These are phyloP conservation scores for Varroa destructor DNA, from an alignment of 1,140 invertebrate genomes.

Conservation along the genomic window DNA sequence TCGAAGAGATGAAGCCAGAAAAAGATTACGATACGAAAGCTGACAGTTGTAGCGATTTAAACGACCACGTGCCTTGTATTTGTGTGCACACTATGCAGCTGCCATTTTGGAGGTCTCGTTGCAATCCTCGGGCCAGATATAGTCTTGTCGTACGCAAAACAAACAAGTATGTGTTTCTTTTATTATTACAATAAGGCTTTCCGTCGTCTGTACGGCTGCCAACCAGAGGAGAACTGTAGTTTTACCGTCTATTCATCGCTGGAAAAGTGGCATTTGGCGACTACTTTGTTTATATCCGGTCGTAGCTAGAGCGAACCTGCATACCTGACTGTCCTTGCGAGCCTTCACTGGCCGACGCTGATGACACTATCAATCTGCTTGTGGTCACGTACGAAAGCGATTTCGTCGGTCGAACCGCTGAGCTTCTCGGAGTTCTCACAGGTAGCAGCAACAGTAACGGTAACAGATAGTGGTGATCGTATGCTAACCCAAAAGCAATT, in stretches of 20 bases:
- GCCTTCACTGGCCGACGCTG: not conserved
- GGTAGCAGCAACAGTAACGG: no score
- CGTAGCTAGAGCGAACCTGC: conserved; percentile 12
- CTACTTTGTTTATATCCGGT: conserved; percentile 6
- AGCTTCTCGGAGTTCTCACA: not conserved
- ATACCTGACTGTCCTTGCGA: conserved; percentile 8
- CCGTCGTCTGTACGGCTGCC: conserved; percentile 10
- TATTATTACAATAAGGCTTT: conserved; percentile 6
- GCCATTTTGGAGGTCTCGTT: conserved; percentile 8
- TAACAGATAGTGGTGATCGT: not conserved
- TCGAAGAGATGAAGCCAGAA: not conserved
- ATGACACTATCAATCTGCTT: conserved; percentile 1
- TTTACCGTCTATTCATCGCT: conserved; percentile 20
- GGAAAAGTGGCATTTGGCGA: conserved; percentile 10
- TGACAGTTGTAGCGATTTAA: not conserved
- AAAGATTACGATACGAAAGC: not conserved
- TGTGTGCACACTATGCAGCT: not conserved
- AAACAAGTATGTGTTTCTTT: not conserved
- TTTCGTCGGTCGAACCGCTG: not conserved
- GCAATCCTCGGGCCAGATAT: not conserved
- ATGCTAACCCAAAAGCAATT: not conserved
- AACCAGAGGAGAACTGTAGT: conserved; percentile 19
- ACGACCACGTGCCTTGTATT: not conserved
- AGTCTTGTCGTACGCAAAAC: conserved; percentile 4
- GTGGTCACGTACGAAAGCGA: conserved; percentile 12